Percentiles rank a stretch among this genome's conserved stretches.
These are phyloP conservation scores for Brachionus plicatilis DNA, from an alignment of 1,140 invertebrate species.

Conservation along the genomic window DNA sequence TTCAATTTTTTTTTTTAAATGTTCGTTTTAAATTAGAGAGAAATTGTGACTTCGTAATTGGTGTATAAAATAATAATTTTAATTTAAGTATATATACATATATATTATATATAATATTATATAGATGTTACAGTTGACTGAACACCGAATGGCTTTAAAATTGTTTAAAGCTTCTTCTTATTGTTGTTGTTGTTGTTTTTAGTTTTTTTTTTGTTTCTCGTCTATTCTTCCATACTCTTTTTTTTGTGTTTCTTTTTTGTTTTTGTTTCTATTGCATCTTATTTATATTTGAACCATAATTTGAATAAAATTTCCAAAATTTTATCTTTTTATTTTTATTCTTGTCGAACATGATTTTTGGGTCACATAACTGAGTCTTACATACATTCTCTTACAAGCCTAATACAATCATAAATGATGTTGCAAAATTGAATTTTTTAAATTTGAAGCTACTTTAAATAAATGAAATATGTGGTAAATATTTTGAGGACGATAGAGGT, in stretches of 20 bases:
- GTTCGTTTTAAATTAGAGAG: background rate
- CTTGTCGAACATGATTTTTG: background rate
- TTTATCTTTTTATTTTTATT: background rate
- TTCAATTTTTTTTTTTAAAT: background rate
- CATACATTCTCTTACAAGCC: too few relatives aligned
- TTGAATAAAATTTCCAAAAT: background rate
- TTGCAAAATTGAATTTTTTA: too few relatives aligned
- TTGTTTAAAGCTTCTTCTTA: background rate
- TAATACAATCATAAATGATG: too few relatives aligned
- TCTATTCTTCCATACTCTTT: background rate
- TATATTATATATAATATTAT: background rate
- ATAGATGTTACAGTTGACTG: background rate
- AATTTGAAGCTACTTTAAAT: too few relatives aligned
- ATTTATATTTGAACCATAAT: constrained; percentile 7
- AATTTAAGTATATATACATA: background rate
- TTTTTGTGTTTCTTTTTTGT: background rate
- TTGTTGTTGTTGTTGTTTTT: background rate
- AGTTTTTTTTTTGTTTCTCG: background rate
- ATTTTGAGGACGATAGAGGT: too few relatives aligned
- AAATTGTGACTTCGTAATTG: background rate
- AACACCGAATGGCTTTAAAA: background rate
- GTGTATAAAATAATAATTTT: background rate
- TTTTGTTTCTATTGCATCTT: background rate
- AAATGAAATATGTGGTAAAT: too few relatives aligned
- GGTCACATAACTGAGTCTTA: too few relatives aligned